Conservation (phyloP, 2,888 invertebrate species). For the Frankliniella intonsa region DNA sequence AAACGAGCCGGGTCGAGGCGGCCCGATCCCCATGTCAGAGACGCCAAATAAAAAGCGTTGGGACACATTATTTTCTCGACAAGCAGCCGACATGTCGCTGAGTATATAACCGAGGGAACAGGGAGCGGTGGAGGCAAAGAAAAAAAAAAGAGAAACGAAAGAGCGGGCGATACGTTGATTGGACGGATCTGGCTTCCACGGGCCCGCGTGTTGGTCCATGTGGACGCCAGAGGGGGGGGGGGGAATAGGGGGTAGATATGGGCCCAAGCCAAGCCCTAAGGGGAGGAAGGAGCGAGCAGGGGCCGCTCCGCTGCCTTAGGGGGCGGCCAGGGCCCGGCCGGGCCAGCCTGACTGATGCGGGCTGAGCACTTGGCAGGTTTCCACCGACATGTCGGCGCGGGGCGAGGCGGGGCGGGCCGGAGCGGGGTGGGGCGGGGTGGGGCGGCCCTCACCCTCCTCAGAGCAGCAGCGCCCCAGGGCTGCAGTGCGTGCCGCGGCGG, state of each 20-base stretch:
- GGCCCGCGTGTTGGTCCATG: background rate
- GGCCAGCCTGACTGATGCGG: slow-evolving; percentile 7
- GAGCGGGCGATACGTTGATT: background rate
- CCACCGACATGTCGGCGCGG: slow-evolving; percentile 16
- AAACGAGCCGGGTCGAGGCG: too few relatives aligned
- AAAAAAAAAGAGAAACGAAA: background rate
- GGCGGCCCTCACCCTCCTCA: too few relatives aligned
- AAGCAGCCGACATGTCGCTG: too few relatives aligned
- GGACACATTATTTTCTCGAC: too few relatives aligned
- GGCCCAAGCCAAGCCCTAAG: background rate
- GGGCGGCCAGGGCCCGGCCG: background rate
- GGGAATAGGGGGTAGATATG: background rate
- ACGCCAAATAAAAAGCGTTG: too few relatives aligned
- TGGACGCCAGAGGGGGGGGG: background rate
- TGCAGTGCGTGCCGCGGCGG: background rate
- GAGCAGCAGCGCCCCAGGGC: background rate
- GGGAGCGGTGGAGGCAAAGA: background rate
- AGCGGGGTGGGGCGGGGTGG: background rate
- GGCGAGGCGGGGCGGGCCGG: background rate
- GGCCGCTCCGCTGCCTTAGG: background rate
- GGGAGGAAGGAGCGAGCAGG: background rate
- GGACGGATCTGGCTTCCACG: background rate
- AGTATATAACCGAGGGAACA: too few relatives aligned
- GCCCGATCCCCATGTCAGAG: too few relatives aligned
- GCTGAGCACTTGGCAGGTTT: slow-evolving; percentile 21